A percentile compares a stretch with the other conserved stretches of the same genome.
Conservation (phyloP, 2,797 vertebrate species). For the Zalophus californianus region DNA sequence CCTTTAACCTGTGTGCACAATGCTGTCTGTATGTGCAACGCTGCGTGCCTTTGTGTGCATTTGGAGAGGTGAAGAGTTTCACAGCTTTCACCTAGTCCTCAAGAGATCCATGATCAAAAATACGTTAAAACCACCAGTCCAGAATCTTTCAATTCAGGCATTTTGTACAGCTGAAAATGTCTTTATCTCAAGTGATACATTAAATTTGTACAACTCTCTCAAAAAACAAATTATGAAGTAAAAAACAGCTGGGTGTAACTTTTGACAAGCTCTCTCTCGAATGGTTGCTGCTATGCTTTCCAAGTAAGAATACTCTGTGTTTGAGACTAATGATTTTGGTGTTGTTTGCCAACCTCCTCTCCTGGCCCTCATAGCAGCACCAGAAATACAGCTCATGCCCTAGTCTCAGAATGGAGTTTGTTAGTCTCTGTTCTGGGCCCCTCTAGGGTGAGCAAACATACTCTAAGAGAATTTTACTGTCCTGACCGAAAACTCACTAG, state of each 20-base stretch:
- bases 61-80: background rate
- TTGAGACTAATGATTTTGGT: background rate
- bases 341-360: background rate
- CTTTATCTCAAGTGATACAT: slow-evolving; percentile 13
- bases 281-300: background rate
- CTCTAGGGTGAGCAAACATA: background rate
- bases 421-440: background rate
- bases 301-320: background rate
- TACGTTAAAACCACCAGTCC: background rate
- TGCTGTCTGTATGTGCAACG: background rate
- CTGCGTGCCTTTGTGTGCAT: background rate
- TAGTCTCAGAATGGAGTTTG: background rate
- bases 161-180: slow-evolving; percentile 10
- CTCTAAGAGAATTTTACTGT: slow-evolving; percentile 27
- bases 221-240: background rate
- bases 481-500: background rate
- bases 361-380: too few species aligned
- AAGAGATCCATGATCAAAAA: background rate
- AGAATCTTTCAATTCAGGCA: background rate
- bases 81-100: background rate
- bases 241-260: background rate
- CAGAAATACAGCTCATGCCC: background rate
- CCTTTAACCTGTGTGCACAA: background rate
- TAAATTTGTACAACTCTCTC: background rate
- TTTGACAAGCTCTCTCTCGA: slow-evolving; percentile 1